Conservation (phyloP, 2,888 invertebrate species). For the Epinotia nisella region DNA sequence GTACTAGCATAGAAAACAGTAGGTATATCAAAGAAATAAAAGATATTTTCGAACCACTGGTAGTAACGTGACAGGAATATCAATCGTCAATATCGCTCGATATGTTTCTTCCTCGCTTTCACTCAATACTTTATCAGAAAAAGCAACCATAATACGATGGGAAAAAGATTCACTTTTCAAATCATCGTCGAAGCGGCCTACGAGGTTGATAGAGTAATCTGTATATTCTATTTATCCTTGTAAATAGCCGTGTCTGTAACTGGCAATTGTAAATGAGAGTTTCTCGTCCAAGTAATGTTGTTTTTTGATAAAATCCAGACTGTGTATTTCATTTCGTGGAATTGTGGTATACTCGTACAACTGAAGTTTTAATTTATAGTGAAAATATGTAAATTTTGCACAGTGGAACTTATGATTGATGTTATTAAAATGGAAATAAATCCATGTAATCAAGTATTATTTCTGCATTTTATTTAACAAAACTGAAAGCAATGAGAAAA, state of each 20-base stretch:
- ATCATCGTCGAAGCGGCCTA: neutral
- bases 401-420: neutral
- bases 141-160: neutral
- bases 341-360: neutral
- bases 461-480: too few relatives aligned
- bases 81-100: slow-evolving; percentile 18
- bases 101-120: neutral
- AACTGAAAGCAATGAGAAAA: too few relatives aligned
- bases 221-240: slow-evolving; percentile 37
- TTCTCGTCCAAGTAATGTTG: slow-evolving; percentile 8
- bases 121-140: neutral
- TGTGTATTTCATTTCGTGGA: slow-evolving; percentile 3
- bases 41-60: slow-evolving; percentile 12
- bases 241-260: slow-evolving; percentile 28
- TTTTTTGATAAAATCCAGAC: slow-evolving; percentile 13
- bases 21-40: slow-evolving; percentile 6
- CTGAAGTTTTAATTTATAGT: neutral
- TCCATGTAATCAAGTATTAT: neutral
- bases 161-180: neutral
- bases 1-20: neutral
- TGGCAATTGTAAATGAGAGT: slow-evolving; percentile 38
- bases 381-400: neutral
- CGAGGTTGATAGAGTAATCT: neutral
- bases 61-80: slow-evolving; percentile 25
- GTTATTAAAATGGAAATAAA: neutral